Percentiles rank a stretch among this genome's conserved stretches.
These are phyloP conservation scores for Cardiocondyla obscurior DNA, from an alignment of 1,140 invertebrate species.

Conservation along the genomic window DNA sequence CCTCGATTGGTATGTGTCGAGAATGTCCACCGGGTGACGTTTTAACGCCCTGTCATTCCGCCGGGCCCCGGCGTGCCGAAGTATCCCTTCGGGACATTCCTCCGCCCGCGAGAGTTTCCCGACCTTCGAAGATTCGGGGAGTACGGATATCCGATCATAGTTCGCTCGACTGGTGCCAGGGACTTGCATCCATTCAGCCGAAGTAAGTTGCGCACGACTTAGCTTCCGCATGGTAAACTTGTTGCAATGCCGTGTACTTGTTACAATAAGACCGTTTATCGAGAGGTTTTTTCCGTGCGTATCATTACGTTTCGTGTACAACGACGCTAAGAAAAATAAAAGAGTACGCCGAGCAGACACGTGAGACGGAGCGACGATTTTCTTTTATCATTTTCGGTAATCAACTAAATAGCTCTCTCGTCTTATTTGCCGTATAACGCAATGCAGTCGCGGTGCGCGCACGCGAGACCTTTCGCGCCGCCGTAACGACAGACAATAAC, in stretches of 20 bases:
- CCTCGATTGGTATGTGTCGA: conserved; percentile 76
- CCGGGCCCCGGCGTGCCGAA: conserved; percentile 61
- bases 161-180: not conserved
- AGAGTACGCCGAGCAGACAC: not conserved
- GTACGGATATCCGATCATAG: conserved; percentile 40
- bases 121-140: conserved; percentile 31
- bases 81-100: conserved; percentile 67
- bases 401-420: not conserved
- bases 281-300: not conserved
- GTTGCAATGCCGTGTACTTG: not conserved
- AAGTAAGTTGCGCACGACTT: not conserved
- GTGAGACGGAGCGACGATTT: not conserved
- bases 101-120: conserved; percentile 34
- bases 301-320: not conserved
- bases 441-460: not conserved
- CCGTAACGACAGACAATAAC: conserved; percentile 40
- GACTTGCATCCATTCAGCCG: not conserved
- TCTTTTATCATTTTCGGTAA: not conserved
- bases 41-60: conserved; percentile 75
- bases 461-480: conserved; percentile 32
- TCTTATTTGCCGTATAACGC: conserved; percentile 2
- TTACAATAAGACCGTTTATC: not conserved
- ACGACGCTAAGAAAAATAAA: not conserved
- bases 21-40: conserved; percentile 77
- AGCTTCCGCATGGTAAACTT: not conserved